Conservation (phyloP, 1,140 invertebrate species). For the Orius insidiosus region DNA sequence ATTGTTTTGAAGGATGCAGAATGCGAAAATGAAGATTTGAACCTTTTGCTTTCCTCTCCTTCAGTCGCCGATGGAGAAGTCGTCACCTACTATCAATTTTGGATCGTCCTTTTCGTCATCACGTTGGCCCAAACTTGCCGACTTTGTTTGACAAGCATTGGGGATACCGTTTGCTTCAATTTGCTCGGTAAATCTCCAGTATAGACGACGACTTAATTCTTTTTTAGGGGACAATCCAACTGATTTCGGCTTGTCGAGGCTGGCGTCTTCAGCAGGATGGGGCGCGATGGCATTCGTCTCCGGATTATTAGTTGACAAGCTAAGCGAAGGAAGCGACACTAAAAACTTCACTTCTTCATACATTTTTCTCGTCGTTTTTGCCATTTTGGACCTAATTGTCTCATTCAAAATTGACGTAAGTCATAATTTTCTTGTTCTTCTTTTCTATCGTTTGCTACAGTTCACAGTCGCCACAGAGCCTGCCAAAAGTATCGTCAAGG, state of each 20-base stretch:
- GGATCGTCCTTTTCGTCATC: no score
- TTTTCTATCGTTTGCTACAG: not conserved
- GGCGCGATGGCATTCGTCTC: constrained; percentile 29
- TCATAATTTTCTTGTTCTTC: not conserved
- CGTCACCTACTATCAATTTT: no score
- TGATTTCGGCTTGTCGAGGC: not conserved
- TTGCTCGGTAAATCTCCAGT: constrained; percentile 7
- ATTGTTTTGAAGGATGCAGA: no score
- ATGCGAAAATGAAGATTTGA: constrained; percentile 3
- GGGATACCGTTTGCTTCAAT: constrained; percentile 7
- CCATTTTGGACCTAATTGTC: constrained; percentile 20
- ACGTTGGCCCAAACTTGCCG: no score
- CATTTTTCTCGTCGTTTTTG: constrained; percentile 21
- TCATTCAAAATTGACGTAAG: constrained; percentile 2
- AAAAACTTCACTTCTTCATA: constrained; percentile 26
- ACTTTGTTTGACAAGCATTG: not conserved
- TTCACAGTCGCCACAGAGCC: no score
- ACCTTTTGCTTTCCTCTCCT: not conserved
- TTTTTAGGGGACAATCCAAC: not conserved
- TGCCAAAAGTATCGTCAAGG: not conserved
- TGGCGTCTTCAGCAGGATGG: constrained; percentile 27
- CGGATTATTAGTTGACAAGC: constrained; percentile 24
- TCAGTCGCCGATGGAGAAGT: no score
- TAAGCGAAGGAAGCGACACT: constrained; percentile 18
- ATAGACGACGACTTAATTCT: not conserved